Evolutionary conservation across 2,113 vertebrate genomes (phyloP).

Genomic region (Rhagologus leucostigma): DNA sequence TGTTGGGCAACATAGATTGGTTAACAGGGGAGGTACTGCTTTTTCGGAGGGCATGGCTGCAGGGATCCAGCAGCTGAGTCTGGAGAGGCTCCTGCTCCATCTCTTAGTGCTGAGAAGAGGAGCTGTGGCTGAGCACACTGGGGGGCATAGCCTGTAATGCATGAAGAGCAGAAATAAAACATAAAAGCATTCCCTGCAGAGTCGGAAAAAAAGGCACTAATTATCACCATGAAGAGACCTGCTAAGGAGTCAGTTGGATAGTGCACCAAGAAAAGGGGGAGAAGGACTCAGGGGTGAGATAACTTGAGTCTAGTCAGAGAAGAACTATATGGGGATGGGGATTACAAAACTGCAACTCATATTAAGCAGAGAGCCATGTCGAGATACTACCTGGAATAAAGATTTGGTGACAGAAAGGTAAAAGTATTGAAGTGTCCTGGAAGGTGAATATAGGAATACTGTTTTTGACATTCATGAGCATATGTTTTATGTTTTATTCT

Average conservation of each 20-base stretch:
- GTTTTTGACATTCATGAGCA: not conserved
- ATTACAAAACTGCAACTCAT: not conserved
- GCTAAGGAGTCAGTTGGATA: not conserved
- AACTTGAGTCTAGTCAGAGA: fast-evolving
- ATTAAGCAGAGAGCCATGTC: not conserved
- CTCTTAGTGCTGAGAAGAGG: not conserved
- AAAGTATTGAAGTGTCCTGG: not conserved
- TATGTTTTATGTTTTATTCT: not conserved
- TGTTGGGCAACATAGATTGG: not conserved
- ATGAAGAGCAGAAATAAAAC: not conserved
- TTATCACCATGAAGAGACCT: not conserved
- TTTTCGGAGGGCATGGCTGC: not conserved
- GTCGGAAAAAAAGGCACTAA: not conserved
- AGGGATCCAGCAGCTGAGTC: not conserved
- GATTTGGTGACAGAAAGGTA: not conserved
- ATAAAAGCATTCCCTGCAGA: not conserved
- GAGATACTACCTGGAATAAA: not conserved
- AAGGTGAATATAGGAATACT: not conserved
- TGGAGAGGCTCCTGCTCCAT: not conserved
- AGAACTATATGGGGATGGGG: not conserved
- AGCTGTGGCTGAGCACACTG: not conserved
- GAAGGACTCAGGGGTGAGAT: not conserved
- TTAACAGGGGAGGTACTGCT: not conserved
- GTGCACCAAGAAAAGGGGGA: fast-evolving
- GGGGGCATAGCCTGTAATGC: not conserved